Base-by-base conservation (phyloP, 1,140 invertebrate genomes). In the Hylyphantes graminicola region DNA sequence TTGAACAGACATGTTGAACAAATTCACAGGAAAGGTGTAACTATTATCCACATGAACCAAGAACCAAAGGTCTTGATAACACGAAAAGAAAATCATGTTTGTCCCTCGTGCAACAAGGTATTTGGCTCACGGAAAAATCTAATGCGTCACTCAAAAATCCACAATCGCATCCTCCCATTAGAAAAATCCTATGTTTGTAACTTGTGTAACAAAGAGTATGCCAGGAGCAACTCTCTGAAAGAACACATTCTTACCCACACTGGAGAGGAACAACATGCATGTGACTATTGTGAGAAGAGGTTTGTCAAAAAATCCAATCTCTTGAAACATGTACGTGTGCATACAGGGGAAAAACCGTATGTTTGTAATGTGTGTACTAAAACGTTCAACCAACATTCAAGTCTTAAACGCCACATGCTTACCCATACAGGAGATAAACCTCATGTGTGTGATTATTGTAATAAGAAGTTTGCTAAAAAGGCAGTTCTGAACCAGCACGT, bases 161-260 rank as follows among this genome's bases (percentile, higher is more conserved):
- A 35, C 35, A 35, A 35, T 35, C 67, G 67, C 4, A 70, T 13
- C 12, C 67, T 17, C 7, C 15, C 67, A 13, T 3, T 15, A 13
- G n/a, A 19, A 48, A 87, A 78, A 55, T 92, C 92, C 0, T 92
- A 91, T 87, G 91, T 92, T 86, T 93, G 91, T 84, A 89, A 90
- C 78, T 90, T 89, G 87, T 92, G 91, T 87, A 89, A 89, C 54
- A 92, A 92, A 88, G 91, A 87, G 59, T 92, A 92, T 88, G 9
- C 57, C 19, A 75, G 73, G 59, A 15, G 8, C 15, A 15, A 19
- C 61, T 19, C 10, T 59, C 21, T 75, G 0, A 75, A 59, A 17
- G 21, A 75, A 21, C 73, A 75, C 54, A 15, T 19, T 6, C 21
- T 75, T 2, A 9, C 51, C 50, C 73, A 75, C n/a, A 75, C 73